phyloP scores from a whole-genome alignment of 2,888 invertebrate genomes.

The Amiota minor region DNA sequence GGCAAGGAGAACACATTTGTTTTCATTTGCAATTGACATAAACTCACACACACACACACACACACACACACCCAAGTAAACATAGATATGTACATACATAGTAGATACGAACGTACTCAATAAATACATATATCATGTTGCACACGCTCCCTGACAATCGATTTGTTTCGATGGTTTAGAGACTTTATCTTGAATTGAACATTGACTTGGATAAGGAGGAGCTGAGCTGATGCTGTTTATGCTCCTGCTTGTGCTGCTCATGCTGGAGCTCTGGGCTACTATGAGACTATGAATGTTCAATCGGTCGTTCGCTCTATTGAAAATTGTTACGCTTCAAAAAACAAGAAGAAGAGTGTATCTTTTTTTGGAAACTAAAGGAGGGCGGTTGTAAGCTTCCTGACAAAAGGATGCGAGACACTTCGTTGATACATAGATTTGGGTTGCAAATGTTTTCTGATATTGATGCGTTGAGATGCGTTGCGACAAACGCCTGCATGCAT shows the following conservation, averaged over 20 bases:
- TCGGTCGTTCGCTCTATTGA: not conserved
- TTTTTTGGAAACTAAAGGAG: no score
- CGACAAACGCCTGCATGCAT: conserved; percentile 32
- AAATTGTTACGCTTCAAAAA: conserved; percentile 4
- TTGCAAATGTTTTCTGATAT: no score
- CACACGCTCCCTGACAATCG: conserved; percentile 55
- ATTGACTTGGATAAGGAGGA: no score
- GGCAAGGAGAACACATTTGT: no score
- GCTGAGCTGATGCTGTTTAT: no score
- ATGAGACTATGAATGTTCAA: not conserved
- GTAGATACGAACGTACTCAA: not conserved
- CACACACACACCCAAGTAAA: no score
- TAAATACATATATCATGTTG: conserved; percentile 57
- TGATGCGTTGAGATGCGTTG: not conserved
- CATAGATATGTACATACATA: not conserved
- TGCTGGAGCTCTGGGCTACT: no score
- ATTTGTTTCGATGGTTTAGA: conserved; percentile 44
- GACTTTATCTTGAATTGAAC: not conserved
- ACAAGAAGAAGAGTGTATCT: no score
- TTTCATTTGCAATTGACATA: no score
- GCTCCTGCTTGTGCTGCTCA: no score
- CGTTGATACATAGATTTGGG: no score
- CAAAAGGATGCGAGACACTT: conserved; percentile 45
- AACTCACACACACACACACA: no score
- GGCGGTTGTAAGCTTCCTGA: conserved; percentile 46